These are phyloP conservation scores for Campoplex nolae DNA, from an alignment of 2,888 invertebrate genomes.

Conservation along the genomic window DNA sequence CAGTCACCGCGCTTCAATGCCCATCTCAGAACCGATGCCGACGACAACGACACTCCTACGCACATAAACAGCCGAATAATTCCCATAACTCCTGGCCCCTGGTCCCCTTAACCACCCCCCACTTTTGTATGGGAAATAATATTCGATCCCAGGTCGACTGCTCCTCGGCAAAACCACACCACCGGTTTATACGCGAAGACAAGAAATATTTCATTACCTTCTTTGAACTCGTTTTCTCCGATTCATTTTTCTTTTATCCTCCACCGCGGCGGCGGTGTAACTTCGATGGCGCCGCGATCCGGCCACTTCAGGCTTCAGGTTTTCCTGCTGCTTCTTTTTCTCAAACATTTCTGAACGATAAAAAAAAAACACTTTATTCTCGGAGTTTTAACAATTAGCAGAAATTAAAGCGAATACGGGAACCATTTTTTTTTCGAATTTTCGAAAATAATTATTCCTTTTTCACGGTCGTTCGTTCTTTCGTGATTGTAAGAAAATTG, in stretches of 20 bases:
- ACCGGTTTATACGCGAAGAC: slow-evolving; percentile 32
- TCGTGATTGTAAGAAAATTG: too few relatives aligned
- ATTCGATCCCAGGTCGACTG: slow-evolving; percentile 42
- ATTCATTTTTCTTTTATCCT: slow-evolving; percentile 53
- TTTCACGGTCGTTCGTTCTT: too few relatives aligned
- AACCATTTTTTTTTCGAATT: too few relatives aligned
- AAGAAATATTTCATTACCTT: slow-evolving; percentile 56
- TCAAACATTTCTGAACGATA: neutral
- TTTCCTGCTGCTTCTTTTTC: slow-evolving; percentile 16
- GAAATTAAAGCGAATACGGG: too few relatives aligned
- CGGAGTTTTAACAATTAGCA: too few relatives aligned
- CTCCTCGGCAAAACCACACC: slow-evolving; percentile 30
- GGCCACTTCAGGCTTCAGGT: too few relatives aligned
- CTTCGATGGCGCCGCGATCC: slow-evolving; percentile 42
- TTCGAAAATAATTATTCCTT: too few relatives aligned
- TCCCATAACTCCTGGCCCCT: neutral
- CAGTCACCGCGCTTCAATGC: slow-evolving; percentile 67
- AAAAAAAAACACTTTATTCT: too few relatives aligned
- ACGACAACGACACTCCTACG: slow-evolving; percentile 61
- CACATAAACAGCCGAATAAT: slow-evolving; percentile 47
- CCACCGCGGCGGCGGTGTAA: slow-evolving; percentile 49
- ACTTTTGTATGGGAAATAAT: slow-evolving; percentile 42
- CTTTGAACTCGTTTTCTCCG: slow-evolving; percentile 20
- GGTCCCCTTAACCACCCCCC: neutral
- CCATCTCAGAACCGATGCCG: slow-evolving; percentile 48